These are phyloP conservation scores for Nothobranchius furzeri DNA, from an alignment of 2,113 vertebrate genomes.

Conservation along the genomic window DNA sequence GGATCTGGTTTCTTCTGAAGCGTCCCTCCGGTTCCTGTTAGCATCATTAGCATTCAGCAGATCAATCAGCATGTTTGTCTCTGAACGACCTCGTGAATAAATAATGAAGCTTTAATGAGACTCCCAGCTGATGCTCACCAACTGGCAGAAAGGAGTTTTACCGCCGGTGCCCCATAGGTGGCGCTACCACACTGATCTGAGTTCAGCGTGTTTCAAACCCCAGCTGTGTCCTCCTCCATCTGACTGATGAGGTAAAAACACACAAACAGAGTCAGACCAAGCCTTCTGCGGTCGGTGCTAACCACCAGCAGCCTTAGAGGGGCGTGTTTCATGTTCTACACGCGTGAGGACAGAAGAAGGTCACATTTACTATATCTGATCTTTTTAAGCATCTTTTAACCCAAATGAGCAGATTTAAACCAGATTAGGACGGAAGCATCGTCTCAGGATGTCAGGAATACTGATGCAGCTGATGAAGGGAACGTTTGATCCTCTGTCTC, in stretches of 20 bases:
- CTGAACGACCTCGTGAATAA: conserved; percentile 5
- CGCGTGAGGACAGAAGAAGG: no score
- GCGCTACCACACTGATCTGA: background rate
- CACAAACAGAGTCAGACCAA: no score
- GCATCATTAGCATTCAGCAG: conserved; percentile 1
- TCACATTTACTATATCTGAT: no score
- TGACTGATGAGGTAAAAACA: no score
- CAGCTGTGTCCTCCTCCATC: background rate
- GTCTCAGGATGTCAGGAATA: background rate
- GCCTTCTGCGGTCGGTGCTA: no score
- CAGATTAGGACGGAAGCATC: no score
- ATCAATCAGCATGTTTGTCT: conserved; percentile 8
- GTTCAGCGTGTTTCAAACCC: background rate
- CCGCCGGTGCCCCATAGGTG: background rate
- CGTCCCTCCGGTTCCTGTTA: background rate
- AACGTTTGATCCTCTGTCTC: no score
- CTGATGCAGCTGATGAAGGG: background rate
- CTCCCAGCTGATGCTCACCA: background rate
- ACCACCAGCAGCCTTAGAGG: no score
- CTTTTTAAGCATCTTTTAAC: no score
- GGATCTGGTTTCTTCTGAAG: no score
- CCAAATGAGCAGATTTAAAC: no score
- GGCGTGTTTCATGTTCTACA: no score
- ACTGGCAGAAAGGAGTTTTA: background rate
- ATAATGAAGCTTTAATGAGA: background rate